phyloP scores from a whole-genome alignment of 1,140 invertebrate genomes.

The Hylaeus volcanicus region DNA sequence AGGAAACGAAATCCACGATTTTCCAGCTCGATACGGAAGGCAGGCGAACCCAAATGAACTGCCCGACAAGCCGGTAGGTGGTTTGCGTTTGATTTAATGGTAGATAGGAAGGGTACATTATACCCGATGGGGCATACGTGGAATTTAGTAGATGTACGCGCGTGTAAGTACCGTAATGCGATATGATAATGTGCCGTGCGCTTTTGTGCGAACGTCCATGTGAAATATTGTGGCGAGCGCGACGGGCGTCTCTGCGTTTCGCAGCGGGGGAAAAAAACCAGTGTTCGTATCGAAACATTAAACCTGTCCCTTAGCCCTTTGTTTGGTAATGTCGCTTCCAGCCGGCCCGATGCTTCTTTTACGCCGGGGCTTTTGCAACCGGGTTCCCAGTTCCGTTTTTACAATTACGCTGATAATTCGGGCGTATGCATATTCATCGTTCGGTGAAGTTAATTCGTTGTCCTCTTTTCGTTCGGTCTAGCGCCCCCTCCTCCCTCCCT shows the following conservation, averaged over 20 bases:
- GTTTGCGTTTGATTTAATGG: conserved; percentile 47
- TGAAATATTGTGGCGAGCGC: conserved; percentile 35
- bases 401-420: conserved; percentile 25
- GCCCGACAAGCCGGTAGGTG: conserved; percentile 16
- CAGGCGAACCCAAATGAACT: conserved; percentile 17
- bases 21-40: neutral
- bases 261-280: neutral
- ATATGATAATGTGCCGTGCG: conserved; percentile 49
- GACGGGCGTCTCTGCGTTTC: neutral
- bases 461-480: neutral
- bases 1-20: conserved; percentile 7
- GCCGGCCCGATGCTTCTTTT: neutral
- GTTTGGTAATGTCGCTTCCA: conserved; percentile 7
- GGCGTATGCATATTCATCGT: conserved; percentile 8
- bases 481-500: neutral
- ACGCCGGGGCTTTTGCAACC: neutral
- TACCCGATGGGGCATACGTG: conserved; percentile 44
- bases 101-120: conserved; percentile 46
- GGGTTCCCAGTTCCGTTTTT: neutral
- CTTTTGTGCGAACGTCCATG: conserved; percentile 43
- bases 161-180: conserved; percentile 50
- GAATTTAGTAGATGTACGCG: conserved; percentile 49
- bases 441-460: neutral
- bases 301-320: conserved; percentile 22
- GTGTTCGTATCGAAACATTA: conserved; percentile 21